Base-by-base conservation (phyloP, 2,797 vertebrate species). In the Pantherophis alleghaniensis region DNA sequence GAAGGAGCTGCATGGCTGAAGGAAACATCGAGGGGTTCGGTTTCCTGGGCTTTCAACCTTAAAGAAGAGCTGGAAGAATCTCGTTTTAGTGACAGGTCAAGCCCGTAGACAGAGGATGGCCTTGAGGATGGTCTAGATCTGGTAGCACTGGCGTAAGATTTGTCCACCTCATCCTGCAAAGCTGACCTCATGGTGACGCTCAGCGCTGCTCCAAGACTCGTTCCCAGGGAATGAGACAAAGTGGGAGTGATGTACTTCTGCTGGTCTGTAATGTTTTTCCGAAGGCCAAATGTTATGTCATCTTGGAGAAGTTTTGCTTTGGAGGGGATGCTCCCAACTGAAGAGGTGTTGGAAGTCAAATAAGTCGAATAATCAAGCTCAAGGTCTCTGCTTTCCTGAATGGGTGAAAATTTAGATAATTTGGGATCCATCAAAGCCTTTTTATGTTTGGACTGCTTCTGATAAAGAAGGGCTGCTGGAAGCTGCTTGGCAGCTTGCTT, bases 401-500 rank as follows among this genome's bases (percentile, higher is more conserved):
- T 99, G 55, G 99, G 99, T 79, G 99, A 99, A 97, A 98, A 99
- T 96, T 99, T 99, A 14, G 98, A 98, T 86, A 99, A 98, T 96
- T 99, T 99, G 4, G 99, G 99, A 94, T 99, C 99, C 96, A 99
- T 98, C 90, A 99, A 94, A 92, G 98, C 97, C 95, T 99, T 99
- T 97, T 99, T 99, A 96, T 99, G 99, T 95, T 99, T 99, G 93
- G 99, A 98, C 93, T 99, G 99, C 97, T 99, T 99, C 96, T 99
- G 99, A 96, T 99, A 99, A 90, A 99, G 98, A 87, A 99, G 98
- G 63, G 99, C 98, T 55, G 99, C 98, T 91, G 99, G 99, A 1
- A 99, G 98, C 96, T 99, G 99, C 95, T 99, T 99, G 96, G 99
- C 99, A 92, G 99, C 99, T 95, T 99, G 99, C 93, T 99, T 99